phyloP scores from a whole-genome alignment of 2,113 vertebrate species.

The Lampris megalopsis region DNA sequence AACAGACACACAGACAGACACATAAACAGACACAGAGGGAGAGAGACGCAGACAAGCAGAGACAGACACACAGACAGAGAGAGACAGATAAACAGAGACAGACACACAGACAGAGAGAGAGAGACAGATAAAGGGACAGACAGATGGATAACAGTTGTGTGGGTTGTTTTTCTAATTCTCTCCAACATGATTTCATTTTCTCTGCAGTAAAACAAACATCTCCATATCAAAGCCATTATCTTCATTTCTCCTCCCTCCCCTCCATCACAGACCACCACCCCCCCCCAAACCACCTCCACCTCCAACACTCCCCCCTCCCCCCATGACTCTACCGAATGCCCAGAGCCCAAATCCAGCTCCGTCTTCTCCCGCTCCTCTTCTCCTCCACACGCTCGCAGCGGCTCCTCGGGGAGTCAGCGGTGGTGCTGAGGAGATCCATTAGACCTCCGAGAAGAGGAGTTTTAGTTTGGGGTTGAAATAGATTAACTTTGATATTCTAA shows the following conservation, averaged over 20 bases:
- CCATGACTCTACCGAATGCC: too few species aligned
- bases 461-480: conserved; percentile 51
- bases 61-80: background rate
- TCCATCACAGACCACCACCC: too few species aligned
- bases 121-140: background rate
- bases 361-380: background rate
- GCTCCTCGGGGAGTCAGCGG: background rate
- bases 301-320: too few species aligned
- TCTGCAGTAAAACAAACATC: too few species aligned
- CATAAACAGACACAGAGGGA: background rate
- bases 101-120: background rate
- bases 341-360: too few species aligned
- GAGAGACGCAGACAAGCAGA: background rate
- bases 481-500: conserved; percentile 68
- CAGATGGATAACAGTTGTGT: too few species aligned
- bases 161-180: background rate
- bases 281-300: too few species aligned
- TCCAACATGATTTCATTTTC: too few species aligned
- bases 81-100: background rate
- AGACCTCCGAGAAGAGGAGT: conserved; percentile 26
- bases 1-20: background rate
- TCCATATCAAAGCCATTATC: too few species aligned
- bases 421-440: conserved; percentile 12
- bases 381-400: conserved; percentile 34
- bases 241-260: too few species aligned